These are phyloP conservation scores for Porites lobata DNA, from an alignment of 92 coral and sea anemone genomes.

Conservation along the genomic window DNA sequence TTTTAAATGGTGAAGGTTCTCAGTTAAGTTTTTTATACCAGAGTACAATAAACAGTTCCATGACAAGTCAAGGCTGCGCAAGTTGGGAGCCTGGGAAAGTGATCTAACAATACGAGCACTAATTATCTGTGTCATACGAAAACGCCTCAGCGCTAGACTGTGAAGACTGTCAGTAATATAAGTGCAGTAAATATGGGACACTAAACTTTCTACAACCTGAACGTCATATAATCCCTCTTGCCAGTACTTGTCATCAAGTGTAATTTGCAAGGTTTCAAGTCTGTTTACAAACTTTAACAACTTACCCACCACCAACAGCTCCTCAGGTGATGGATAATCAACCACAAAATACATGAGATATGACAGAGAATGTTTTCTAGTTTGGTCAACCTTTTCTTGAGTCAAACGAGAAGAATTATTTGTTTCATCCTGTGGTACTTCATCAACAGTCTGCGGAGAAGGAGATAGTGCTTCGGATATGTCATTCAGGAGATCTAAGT, in stretches of 20 bases:
- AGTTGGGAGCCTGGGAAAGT: not conserved
- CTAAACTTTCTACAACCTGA: not conserved
- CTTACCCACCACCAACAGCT: not conserved
- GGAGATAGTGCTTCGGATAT: not conserved
- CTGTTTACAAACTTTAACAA: not conserved
- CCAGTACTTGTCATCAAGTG: not conserved
- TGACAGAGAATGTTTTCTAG: not conserved
- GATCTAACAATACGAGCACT: not conserved
- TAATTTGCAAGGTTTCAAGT: not conserved
- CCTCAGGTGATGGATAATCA: not conserved
- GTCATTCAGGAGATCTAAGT: not conserved
- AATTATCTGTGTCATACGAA: not conserved
- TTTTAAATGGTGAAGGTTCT: not conserved
- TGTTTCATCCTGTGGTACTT: not conserved
- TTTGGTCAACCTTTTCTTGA: not conserved
- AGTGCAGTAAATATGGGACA: not conserved
- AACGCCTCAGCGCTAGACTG: accelerated
- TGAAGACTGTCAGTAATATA: not conserved
- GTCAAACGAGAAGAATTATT: not conserved
- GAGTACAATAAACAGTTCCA: not conserved
- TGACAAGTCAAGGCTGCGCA: not conserved
- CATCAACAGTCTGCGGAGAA: conserved; percentile 7
- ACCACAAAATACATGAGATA: not conserved
- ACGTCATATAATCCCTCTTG: not conserved
- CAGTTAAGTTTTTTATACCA: not conserved